Percentiles rank a stretch among this genome's conserved stretches.
These are phyloP conservation scores for Cairina moschata DNA, from an alignment of 2,113 vertebrate genomes.

Conservation along the genomic window DNA sequence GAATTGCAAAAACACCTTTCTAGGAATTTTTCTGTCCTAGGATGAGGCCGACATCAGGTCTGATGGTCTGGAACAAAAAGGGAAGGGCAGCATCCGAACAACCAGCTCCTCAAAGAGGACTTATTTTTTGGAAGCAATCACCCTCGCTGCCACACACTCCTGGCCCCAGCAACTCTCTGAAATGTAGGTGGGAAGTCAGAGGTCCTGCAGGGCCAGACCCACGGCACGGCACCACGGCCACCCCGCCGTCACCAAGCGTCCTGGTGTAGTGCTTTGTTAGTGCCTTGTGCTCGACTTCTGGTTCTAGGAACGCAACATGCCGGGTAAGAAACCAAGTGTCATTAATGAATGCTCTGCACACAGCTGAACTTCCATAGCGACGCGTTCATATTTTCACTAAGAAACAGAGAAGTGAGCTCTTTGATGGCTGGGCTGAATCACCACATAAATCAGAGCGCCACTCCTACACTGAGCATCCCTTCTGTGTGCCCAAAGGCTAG, in stretches of 20 bases:
- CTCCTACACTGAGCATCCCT: neutral
- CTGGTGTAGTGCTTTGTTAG: too few species aligned
- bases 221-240: neutral
- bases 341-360: neutral
- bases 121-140: neutral
- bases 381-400: constrained; percentile 6
- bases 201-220: neutral
- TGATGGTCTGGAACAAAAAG: neutral
- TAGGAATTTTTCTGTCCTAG: neutral
- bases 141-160: neutral
- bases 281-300: neutral
- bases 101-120: neutral
- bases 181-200: neutral
- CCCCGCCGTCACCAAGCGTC: fast-evolving
- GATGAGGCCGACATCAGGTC: neutral
- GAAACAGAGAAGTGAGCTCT: neutral
- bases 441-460: neutral
- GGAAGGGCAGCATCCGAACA: neutral
- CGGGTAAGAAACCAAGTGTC: neutral
- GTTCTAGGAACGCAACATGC: neutral
- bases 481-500: neutral
- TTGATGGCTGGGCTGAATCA: constrained; percentile 15
- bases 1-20: neutral
- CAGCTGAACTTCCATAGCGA: neutral
- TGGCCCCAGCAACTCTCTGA: neutral